Evolutionary conservation across 1,140 invertebrate species (phyloP).

Genomic region (Yoshiicerus persimilis): DNA sequence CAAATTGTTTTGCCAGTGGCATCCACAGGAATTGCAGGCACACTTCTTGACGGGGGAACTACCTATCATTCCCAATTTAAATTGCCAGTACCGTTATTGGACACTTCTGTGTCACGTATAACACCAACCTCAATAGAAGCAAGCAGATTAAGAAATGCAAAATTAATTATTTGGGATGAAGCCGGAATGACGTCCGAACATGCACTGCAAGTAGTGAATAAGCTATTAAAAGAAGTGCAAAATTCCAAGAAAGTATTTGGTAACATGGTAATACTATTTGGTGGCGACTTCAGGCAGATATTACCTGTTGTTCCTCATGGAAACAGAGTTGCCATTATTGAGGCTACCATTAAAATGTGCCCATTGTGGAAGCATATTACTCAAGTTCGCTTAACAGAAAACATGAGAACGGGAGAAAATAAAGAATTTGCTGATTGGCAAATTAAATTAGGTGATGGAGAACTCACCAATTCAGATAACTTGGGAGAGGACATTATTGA

Average conservation of each 20-base stretch:
- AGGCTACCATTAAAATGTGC: no score
- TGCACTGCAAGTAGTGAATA: conserved; percentile 51
- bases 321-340: background rate
- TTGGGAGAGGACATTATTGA: no score
- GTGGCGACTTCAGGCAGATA: conserved; percentile 22
- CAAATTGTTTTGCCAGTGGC: conserved; percentile 21
- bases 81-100: background rate
- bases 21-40: conserved; percentile 44
- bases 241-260: background rate
- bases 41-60: conserved; percentile 25
- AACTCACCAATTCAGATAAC: no score
- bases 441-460: no score
- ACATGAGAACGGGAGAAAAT: no score
- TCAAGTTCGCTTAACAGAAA: no score
- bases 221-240: conserved; percentile 50
- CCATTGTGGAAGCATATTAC: no score
- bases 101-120: background rate
- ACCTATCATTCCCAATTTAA: conserved; percentile 40
- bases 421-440: no score
- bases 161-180: no score
- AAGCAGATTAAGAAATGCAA: background rate
- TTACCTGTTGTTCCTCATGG: conserved; percentile 30
- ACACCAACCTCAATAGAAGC: background rate
- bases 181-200: conserved; percentile 53
- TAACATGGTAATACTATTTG: conserved; percentile 22